Conservation (phyloP, 1,140 invertebrate genomes). For the Drosophila virilis region DNA sequence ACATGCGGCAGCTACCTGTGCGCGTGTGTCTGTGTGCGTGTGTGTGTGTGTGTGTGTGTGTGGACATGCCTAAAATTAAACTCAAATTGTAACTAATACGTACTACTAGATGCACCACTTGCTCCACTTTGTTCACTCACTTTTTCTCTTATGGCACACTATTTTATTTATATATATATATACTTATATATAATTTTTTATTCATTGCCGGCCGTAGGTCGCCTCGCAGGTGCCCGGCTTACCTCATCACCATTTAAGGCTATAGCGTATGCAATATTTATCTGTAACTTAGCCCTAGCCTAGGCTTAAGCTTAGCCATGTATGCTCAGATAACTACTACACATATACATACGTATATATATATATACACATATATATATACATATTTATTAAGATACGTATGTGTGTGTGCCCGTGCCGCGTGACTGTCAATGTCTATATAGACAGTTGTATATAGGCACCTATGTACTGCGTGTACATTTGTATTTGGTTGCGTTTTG, state of each 20-base stretch:
- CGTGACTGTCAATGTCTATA: constrained; percentile 16
- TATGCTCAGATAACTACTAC: constrained; percentile 44
- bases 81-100: constrained; percentile 79
- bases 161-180: constrained; percentile 41
- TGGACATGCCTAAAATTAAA: constrained; percentile 69
- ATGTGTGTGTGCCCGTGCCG: neutral
- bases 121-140: constrained; percentile 65
- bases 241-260: constrained; percentile 81
- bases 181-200: constrained; percentile 55
- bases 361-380: neutral
- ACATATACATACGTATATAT: neutral
- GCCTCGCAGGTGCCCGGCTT: constrained; percentile 54
- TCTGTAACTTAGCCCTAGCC: constrained; percentile 54
- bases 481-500: constrained; percentile 57
- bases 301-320: constrained; percentile 53
- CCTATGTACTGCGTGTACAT: neutral
- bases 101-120: constrained; percentile 54
- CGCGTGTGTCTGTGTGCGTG: constrained; percentile 6
- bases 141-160: constrained; percentile 11
- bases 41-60: constrained; percentile 40
- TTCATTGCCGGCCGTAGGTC: constrained; percentile 54
- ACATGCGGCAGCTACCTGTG: constrained; percentile 13
- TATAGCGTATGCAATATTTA: constrained; percentile 80
- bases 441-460: neutral
- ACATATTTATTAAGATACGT: no score